These are phyloP conservation scores for Craniophora ligustri DNA, from an alignment of 2,888 invertebrate genomes.

Conservation along the genomic window DNA sequence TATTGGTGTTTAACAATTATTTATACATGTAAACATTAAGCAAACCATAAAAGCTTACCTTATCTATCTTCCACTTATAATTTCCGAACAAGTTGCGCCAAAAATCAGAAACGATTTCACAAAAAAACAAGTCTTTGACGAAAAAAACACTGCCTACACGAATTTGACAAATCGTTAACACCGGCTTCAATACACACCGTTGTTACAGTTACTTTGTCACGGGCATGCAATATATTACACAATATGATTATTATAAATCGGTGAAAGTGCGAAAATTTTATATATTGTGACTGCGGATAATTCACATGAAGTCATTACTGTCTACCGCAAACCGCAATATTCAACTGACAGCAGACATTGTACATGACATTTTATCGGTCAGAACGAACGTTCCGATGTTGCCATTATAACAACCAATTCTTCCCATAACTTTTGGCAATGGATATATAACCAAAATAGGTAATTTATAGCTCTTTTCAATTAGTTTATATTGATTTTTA, in stretches of 20 bases:
- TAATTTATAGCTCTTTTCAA: too few relatives aligned
- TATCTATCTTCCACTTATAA: conserved; percentile 58
- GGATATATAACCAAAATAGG: too few relatives aligned
- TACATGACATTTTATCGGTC: conserved; percentile 63
- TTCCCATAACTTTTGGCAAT: conserved; percentile 3
- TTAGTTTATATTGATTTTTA: too few relatives aligned
- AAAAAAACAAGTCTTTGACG: conserved; percentile 71
- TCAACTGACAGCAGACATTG: conserved; percentile 69
- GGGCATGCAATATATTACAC: conserved; percentile 57
- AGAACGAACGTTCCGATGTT: conserved; percentile 44
- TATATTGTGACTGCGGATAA: conserved; percentile 64
- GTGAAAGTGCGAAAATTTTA: conserved; percentile 75
- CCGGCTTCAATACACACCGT: conserved; percentile 29
- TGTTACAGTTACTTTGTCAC: conserved; percentile 30
- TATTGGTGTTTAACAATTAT: conserved; percentile 2
- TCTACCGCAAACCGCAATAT: conserved; percentile 75
- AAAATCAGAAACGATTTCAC: conserved; percentile 67
- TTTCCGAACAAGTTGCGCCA: conserved; percentile 67
- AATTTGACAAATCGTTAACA: conserved; percentile 46
- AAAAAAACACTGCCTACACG: conserved; percentile 67
- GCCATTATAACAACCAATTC: conserved; percentile 39
- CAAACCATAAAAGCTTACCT: conserved; percentile 69
- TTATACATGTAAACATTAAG: not conserved
- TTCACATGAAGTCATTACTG: conserved; percentile 53
- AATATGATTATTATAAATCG: conserved; percentile 58